Evolutionary conservation across 2,797 vertebrate genomes (phyloP).

Genomic region (Betta splendens): DNA sequence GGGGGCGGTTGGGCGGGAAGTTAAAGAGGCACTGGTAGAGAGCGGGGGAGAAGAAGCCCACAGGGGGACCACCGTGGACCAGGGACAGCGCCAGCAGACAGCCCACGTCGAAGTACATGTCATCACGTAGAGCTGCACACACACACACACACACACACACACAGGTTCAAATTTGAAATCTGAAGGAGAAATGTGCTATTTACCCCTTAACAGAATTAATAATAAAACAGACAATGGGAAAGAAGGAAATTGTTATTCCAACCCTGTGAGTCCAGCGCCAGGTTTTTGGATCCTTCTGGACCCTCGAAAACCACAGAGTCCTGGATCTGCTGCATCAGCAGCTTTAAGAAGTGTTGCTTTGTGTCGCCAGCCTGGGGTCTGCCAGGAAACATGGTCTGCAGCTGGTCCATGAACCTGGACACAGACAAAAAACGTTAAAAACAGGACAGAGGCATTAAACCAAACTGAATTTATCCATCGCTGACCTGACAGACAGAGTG

Average conservation of each 20-base stretch:
- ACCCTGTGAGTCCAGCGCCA: conserved; percentile 89
- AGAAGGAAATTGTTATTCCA: conserved; percentile 7
- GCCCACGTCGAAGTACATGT: conserved; percentile 92
- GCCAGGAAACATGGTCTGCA: conserved; percentile 41
- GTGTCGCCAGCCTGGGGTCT: conserved; percentile 28
- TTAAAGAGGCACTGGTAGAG: conserved; percentile 89
- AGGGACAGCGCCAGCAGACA: conserved; percentile 89
- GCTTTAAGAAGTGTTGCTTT: conserved; percentile 82
- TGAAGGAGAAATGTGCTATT: too few species aligned
- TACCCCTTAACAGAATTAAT: too few species aligned
- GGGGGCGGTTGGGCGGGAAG: conserved; percentile 83
- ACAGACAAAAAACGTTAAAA: background rate
- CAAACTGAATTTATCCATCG: rapidly evolving
- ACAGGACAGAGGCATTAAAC: background rate
- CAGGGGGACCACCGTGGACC: conserved; percentile 86
- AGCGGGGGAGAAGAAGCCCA: conserved; percentile 88
- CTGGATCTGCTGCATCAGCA: conserved; percentile 86
- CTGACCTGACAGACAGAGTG: conserved; percentile 82
- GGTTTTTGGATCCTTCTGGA: conserved; percentile 83
- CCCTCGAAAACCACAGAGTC: conserved; percentile 89
- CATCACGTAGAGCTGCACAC: conserved; percentile 86
- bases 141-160: too few species aligned
- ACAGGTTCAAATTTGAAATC: too few species aligned
- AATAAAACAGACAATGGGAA: too few species aligned
- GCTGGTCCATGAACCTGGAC: conserved; percentile 58